A percentile compares a stretch with the other conserved stretches of the same genome.
Evolutionary conservation across 2,797 vertebrate species (phyloP).

Genomic region (Lindbergichthys nudifrons): DNA sequence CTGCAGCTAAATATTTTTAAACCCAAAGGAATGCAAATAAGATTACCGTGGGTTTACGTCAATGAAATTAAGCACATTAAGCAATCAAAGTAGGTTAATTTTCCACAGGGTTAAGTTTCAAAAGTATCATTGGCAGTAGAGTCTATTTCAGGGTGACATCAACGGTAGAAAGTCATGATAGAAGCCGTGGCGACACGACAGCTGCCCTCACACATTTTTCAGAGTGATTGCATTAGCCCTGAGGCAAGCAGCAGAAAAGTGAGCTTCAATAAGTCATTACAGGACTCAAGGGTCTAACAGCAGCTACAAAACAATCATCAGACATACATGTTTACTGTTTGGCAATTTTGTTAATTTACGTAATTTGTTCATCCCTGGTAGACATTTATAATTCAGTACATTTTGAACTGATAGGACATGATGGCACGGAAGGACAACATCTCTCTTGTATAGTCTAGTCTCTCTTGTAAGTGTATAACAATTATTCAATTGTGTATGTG

Average conservation of each 20-base stretch:
- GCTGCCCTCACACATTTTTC: slow-evolving; percentile 72
- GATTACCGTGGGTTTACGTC: slow-evolving; percentile 3
- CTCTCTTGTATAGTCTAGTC: background rate
- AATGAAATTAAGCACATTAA: slow-evolving; percentile 29
- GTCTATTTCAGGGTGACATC: slow-evolving; percentile 55
- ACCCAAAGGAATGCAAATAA: slow-evolving; percentile 1
- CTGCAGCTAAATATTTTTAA: background rate
- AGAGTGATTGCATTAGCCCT: slow-evolving; percentile 69
- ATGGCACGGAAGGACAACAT: slow-evolving; percentile 6
- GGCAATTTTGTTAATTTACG: slow-evolving; percentile 30
- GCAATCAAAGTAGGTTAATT: slow-evolving; percentile 16
- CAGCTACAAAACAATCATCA: slow-evolving; percentile 56
- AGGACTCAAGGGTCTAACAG: slow-evolving; percentile 48
- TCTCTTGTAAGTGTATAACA: background rate
- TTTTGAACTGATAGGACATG: slow-evolving; percentile 32
- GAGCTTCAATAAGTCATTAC: slow-evolving; percentile 71
- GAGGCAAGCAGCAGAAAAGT: slow-evolving; percentile 64
- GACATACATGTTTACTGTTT: slow-evolving; percentile 45
- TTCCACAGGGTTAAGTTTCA: slow-evolving; percentile 27
- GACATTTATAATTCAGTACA: slow-evolving; percentile 38
- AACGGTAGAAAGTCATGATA: slow-evolving; percentile 43
- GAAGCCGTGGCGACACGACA: slow-evolving; percentile 53
- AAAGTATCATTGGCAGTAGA: slow-evolving; percentile 19
- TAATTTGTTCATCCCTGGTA: slow-evolving; percentile 12
- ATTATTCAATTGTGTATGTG: background rate